These are phyloP conservation scores for Camponotus floridanus DNA, from an alignment of 1,140 invertebrate genomes.

Conservation along the genomic window DNA sequence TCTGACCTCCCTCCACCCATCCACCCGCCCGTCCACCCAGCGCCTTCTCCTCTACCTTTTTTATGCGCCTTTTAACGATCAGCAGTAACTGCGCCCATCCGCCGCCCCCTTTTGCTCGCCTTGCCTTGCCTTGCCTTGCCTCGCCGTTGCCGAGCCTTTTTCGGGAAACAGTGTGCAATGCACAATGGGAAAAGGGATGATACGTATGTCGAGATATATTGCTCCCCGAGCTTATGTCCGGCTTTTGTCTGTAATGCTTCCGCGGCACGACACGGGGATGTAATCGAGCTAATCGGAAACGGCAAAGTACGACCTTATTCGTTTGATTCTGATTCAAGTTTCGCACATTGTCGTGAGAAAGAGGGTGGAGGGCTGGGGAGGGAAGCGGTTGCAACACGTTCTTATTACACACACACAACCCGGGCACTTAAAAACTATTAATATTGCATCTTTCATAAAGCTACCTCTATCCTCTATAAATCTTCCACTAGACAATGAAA, in stretches of 20 bases:
- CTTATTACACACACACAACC: too few species aligned
- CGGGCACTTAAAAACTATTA: constrained; percentile 38
- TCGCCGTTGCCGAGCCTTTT: constrained; percentile 57
- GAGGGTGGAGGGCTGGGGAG: neutral
- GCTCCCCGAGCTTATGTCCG: constrained; percentile 26
- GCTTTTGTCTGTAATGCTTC: constrained; percentile 24
- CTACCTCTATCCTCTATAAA: constrained; percentile 38
- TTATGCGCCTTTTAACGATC: constrained; percentile 83
- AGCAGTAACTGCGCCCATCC: constrained; percentile 76
- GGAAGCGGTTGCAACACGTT: too few species aligned
- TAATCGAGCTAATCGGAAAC: constrained; percentile 48
- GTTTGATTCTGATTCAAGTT: neutral
- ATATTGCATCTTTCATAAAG: constrained; percentile 40
- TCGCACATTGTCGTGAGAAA: constrained; percentile 33
- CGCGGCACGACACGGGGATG: constrained; percentile 25
- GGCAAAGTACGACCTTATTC: neutral
- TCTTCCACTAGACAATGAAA: constrained; percentile 53
- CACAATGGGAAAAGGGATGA: constrained; percentile 45
- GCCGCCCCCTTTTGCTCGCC: constrained; percentile 37
- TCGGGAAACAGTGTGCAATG: constrained; percentile 31
- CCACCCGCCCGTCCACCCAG: constrained; percentile 10
- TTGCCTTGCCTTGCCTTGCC: constrained; percentile 21
- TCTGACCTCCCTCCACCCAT: constrained; percentile 61
- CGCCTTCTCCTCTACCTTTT: constrained; percentile 75
- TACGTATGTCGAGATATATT: constrained; percentile 36